Evolutionary conservation across 2,888 invertebrate genomes (phyloP).

Genomic region (Cantharis rufa): DNA sequence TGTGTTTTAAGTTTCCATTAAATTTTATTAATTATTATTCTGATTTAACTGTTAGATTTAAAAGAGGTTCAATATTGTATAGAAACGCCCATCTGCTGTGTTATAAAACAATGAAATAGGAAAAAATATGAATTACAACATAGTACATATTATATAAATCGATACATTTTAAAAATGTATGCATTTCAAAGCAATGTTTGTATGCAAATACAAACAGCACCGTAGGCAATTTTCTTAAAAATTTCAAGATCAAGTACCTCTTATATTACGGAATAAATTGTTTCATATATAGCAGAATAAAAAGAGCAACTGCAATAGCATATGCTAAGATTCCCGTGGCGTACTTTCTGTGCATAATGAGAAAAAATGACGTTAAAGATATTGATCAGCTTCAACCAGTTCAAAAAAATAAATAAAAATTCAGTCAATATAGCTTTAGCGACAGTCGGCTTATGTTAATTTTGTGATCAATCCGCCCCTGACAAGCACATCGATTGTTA

Average conservation of each 20-base stretch:
- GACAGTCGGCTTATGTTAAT: background rate
- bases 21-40: too few species aligned
- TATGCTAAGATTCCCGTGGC: too few species aligned
- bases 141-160: too few species aligned
- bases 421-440: background rate
- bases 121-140: background rate
- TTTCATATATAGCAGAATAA: too few species aligned
- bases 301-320: too few species aligned
- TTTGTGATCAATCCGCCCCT: background rate
- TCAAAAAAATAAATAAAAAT: background rate
- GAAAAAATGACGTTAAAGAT: background rate
- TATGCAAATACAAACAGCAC: background rate
- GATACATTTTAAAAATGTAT: background rate
- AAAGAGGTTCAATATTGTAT: background rate
- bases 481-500: background rate
- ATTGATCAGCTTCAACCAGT: background rate
- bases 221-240: background rate
- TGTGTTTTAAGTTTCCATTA: too few species aligned
- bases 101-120: background rate
- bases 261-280: too few species aligned
- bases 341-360: too few species aligned
- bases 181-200: background rate
- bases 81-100: background rate
- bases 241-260: too few species aligned
- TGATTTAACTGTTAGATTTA: background rate